Conservation (phyloP, 2,888 invertebrate species). For the Caenorhabditis auriculariae region DNA sequence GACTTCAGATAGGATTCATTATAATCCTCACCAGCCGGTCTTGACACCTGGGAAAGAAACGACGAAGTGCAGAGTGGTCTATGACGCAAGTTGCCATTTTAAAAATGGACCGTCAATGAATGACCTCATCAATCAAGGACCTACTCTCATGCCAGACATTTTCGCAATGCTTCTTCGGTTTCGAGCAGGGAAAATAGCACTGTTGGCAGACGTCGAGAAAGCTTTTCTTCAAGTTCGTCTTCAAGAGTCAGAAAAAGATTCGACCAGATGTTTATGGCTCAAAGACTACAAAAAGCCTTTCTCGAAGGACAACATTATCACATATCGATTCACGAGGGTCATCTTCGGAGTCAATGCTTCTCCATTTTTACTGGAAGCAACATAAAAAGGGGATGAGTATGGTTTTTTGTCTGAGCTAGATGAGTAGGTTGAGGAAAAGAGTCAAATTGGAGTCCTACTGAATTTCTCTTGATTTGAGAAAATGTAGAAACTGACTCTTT, state of each 20-base stretch:
- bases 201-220: slow-evolving; percentile 27
- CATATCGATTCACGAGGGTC: slow-evolving; percentile 18
- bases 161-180: slow-evolving; percentile 19
- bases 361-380: too few species aligned
- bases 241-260: slow-evolving; percentile 14
- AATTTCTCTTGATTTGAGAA: too few species aligned
- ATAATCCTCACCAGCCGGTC: slow-evolving; percentile 29
- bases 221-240: slow-evolving; percentile 31
- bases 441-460: too few species aligned
- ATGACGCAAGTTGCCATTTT: slow-evolving; percentile 18
- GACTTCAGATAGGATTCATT: slow-evolving; percentile 7
- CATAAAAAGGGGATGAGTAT: too few species aligned
- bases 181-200: slow-evolving; percentile 3
- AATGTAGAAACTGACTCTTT: too few species aligned
- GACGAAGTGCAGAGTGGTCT: slow-evolving; percentile 32
- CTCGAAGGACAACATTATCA: slow-evolving; percentile 8
- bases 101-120: slow-evolving; percentile 18
- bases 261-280: slow-evolving; percentile 25
- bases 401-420: too few species aligned
- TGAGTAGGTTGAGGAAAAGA: too few species aligned
- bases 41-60: slow-evolving; percentile 8
- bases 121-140: slow-evolving; percentile 26
- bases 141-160: slow-evolving; percentile 11
- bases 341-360: slow-evolving; percentile 28
- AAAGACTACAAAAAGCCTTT: slow-evolving; percentile 9